Evolutionary conservation across 2,797 vertebrate genomes (phyloP), one percentile per base, ranked within the genome.

Genomic region (Hozukius guyotensis): DNA sequence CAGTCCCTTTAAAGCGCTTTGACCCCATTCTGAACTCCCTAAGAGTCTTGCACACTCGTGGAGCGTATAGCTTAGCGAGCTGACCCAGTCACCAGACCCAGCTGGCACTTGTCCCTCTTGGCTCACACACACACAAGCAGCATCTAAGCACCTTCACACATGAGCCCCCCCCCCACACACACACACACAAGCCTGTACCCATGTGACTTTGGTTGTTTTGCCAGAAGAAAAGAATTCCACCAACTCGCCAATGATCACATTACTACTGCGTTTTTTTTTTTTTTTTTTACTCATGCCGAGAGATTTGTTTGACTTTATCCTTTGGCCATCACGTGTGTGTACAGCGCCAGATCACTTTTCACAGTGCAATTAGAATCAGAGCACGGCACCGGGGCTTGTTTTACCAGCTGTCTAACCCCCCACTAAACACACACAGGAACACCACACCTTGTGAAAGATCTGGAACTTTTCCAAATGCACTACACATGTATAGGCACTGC

Each of bases 221-320:
- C 84, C 76, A 92, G 76, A 69, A 68, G 76, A 25, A 57, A 92
- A 89, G 78, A 92, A 93, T 93, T 91, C 79, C 78, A 69, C 76
- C 38, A 52, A 75, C 76, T 36, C 83, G 91, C 90, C 92, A 94
- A 88, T 77, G 85, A 90, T 93, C 90, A 92, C 88, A 91, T 84
- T 90, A 86, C 83, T 85, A 72, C 72, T 69, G 78, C 46, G 9
- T 38, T 87, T 89, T 59, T 80, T 49, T 18, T 8, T 25, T 53
- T 32, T 66, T 72, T 73, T 73, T 49, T 71, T 67, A 78, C 80
- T 81, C 56, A 61, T 71, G 85, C 85, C 75, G 63, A 86, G 78
- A 92, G 80, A 92, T 91, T 94, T 92, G 88, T 92, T 94, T 92
- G 86, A 92, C 85, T 92, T 86, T 87, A 90, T 92, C 78, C 86